A percentile compares a stretch with the other conserved stretches of the same genome.
Evolutionary conservation across 2,113 vertebrate genomes (phyloP).

Genomic region (Lucifuga dentata): DNA sequence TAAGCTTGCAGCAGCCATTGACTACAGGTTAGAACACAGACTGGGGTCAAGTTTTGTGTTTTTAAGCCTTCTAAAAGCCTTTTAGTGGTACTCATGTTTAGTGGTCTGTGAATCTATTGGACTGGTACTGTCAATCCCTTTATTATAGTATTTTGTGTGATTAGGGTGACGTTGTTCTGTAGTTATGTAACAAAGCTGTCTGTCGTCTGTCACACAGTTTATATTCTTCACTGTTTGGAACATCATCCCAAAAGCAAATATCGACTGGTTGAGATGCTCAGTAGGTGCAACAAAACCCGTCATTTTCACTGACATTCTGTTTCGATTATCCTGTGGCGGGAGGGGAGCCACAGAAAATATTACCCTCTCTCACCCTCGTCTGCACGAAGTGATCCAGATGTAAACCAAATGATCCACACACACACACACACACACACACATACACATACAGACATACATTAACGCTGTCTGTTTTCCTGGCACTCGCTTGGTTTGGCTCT

Average conservation of each 20-base stretch:
- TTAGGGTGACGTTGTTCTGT: not conserved
- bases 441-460: slow-evolving; percentile 6
- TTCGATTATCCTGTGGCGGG: slow-evolving; percentile 36
- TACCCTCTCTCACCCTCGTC: slow-evolving; percentile 20
- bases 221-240: slow-evolving; percentile 13
- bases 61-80: slow-evolving; percentile 4
- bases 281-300: slow-evolving; percentile 31
- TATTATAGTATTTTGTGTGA: not conserved
- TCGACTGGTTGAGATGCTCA: slow-evolving; percentile 10
- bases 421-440: not conserved
- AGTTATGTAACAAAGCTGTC: slow-evolving; percentile 24
- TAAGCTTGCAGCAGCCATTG: too few relatives aligned
- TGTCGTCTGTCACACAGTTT: not conserved
- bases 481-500: slow-evolving; percentile 22
- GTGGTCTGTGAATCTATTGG: slow-evolving; percentile 19
- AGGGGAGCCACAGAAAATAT: slow-evolving; percentile 25
- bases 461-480: slow-evolving; percentile 52
- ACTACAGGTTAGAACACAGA: slow-evolving; percentile 11
- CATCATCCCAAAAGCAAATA: slow-evolving; percentile 14
- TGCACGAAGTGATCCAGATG: slow-evolving; percentile 1
- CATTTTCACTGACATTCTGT: slow-evolving; percentile 52
- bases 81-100: not conserved
- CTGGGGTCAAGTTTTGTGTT: not conserved
- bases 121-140: slow-evolving; percentile 6
- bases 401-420: slow-evolving; percentile 30